These are phyloP conservation scores for Sabatieria punctata DNA, from an alignment of 2,888 invertebrate genomes.

Conservation along the genomic window DNA sequence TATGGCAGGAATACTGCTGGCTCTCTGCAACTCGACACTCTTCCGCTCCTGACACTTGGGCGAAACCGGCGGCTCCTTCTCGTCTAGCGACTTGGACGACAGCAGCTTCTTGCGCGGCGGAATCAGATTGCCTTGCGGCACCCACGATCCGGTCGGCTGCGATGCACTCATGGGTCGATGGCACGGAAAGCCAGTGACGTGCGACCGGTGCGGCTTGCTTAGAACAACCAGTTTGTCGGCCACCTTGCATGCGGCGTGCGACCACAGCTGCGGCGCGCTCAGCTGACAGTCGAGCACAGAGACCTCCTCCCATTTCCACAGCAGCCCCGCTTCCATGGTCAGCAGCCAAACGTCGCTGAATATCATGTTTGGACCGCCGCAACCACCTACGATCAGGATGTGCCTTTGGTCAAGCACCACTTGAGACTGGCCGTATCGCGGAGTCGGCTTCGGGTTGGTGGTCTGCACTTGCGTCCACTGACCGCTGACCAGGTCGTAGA, in stretches of 20 bases:
- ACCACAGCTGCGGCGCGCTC: constrained; percentile 74
- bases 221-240: constrained; percentile 31
- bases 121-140: constrained; percentile 14
- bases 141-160: too few relatives aligned
- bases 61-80: constrained; percentile 12
- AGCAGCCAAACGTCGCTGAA: constrained; percentile 81
- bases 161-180: background rate
- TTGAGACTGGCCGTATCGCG: constrained; percentile 83
- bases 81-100: constrained; percentile 18
- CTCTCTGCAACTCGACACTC: constrained; percentile 15
- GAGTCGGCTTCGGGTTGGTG: constrained; percentile 50
- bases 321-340: constrained; percentile 49
- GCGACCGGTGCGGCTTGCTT: constrained; percentile 26
- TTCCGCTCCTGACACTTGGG: constrained; percentile 4
- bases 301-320: constrained; percentile 13
- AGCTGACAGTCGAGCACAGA: constrained; percentile 56
- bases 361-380: constrained; percentile 40
- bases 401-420: constrained; percentile 52
- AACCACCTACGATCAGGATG: constrained; percentile 44
- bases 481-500: constrained; percentile 56
- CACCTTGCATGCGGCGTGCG: constrained; percentile 69
- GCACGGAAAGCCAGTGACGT: too few relatives aligned
- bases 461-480: constrained; percentile 60
- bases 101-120: constrained; percentile 16
- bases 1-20: constrained; percentile 17